phyloP scores from a whole-genome alignment of 2,113 vertebrate genomes.

The Melanerpes formicivorus region DNA sequence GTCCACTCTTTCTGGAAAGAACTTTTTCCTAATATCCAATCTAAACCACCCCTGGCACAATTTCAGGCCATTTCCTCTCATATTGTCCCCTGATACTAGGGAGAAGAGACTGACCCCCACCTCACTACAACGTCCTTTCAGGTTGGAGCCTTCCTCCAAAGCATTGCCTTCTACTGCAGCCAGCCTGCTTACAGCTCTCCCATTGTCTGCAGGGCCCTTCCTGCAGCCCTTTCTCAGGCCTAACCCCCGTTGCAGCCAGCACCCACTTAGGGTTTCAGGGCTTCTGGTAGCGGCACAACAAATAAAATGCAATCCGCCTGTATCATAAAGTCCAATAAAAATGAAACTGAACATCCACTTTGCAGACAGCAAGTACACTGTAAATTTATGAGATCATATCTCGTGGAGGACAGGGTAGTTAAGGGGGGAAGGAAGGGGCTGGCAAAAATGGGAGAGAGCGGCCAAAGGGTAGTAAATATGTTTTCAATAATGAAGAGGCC shows the following conservation, averaged over 20 bases:
- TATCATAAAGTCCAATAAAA: conserved; percentile 76
- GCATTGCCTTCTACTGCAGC: neutral
- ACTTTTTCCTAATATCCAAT: too few relatives aligned
- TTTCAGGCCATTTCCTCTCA: too few relatives aligned
- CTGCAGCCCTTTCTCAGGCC: neutral
- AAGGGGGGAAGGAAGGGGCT: conserved; percentile 62
- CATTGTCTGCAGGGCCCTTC: neutral
- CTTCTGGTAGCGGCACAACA: conserved; percentile 55
- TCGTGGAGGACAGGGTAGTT: conserved; percentile 68
- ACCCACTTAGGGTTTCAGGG: neutral
- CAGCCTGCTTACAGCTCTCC: neutral
- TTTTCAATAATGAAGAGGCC: conserved; percentile 73
- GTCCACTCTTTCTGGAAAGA: too few relatives aligned
- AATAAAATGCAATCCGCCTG: conserved; percentile 70
- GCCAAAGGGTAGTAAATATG: conserved; percentile 69
- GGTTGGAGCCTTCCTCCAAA: neutral
- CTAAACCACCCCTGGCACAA: too few relatives aligned
- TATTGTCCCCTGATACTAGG: too few relatives aligned
- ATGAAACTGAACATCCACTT: conserved; percentile 76
- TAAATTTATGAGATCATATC: conserved; percentile 74
- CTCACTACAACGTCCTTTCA: too few relatives aligned
- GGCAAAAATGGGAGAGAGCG: conserved; percentile 65
- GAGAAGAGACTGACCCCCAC: too few relatives aligned
- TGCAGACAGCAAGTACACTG: conserved; percentile 69
- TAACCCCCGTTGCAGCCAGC: neutral